Base-by-base conservation (phyloP, 2,888 invertebrate genomes). In the Colletes collaris region DNA sequence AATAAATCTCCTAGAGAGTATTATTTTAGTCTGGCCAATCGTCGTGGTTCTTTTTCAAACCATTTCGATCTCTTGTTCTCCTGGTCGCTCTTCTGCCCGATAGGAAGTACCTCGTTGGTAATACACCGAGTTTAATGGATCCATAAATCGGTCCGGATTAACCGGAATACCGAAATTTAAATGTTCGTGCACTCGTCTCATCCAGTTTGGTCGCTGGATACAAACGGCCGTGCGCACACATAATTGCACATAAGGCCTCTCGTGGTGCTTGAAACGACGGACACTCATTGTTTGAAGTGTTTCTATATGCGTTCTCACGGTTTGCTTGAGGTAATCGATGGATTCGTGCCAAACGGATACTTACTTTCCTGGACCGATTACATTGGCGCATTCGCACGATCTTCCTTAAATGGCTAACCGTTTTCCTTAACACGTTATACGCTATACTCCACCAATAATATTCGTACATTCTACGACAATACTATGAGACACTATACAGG, bases 91-190 rank as follows among this genome's bases (percentile, higher is more conserved):
- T 37, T 55, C 55, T 27, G 56, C 40, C 44, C 63, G 52, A n/a
- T 68, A 70, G 71, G 79, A 79, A 79, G 68, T 76, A 71, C 78
- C 73, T 80, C 68, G 69, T 59, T 55, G 60, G 65, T 74, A 74
- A 81, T 76, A 70, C 59, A 74, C 55, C 49, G 60, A 50, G 37
- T 52, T 82, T 81, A 87, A 85, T 84, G 79, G 82, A 69, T 81
- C 79, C 74, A 78, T 87, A 84, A 86, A 87, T 86, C 88, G 83
- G 60, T 55, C 58, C 27, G 84, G 87, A 88, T 88, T 87, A 86
- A 84, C 76, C 76, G 60, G 77, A 66, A 83, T 76, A 84, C 76
- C 67, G 76, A 87, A 83, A 87, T 87, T 87, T 78, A 82, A 87
- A 85, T 83, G 83, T 84, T 78, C 56, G 46, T 53, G 71, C 67